A percentile compares a stretch with the other conserved stretches of the same genome.
These are phyloP conservation scores for Anabacerthia variegaticeps DNA, from an alignment of 2,797 vertebrate genomes.

Conservation along the genomic window DNA sequence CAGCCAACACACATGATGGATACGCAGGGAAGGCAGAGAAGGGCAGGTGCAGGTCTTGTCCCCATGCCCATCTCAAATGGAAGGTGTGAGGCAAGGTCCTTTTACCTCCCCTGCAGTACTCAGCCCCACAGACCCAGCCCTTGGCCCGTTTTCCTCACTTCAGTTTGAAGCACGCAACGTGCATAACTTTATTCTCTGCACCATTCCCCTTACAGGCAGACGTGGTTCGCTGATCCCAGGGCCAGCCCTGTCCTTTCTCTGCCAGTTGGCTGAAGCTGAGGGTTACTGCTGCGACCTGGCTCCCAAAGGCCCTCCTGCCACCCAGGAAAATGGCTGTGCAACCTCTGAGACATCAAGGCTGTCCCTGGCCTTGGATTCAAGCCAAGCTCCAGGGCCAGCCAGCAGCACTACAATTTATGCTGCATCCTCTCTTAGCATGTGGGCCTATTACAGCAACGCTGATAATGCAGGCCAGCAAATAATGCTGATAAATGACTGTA, in stretches of 20 bases:
- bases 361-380: neutral
- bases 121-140: neutral
- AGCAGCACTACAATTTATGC: neutral
- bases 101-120: neutral
- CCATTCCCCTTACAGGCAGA: rapidly evolving
- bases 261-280: neutral
- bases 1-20: rapidly evolving
- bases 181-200: rapidly evolving
- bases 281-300: neutral
- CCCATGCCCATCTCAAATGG: rapidly evolving
- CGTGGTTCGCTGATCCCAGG: neutral
- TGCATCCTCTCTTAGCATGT: neutral
- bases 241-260: neutral
- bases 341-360: neutral
- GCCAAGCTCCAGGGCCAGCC: neutral
- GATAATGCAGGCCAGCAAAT: neutral
- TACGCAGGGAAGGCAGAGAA: neutral
- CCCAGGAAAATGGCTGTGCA: neutral
- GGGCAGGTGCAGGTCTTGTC: rapidly evolving
- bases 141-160: neutral
- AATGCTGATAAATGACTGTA: neutral
- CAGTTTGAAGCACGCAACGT: rapidly evolving
- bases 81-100: rapidly evolving
- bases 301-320: neutral
- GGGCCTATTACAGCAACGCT: neutral